These are phyloP conservation scores for Drosophila novamexicana DNA, from an alignment of 1,140 invertebrate species.

Conservation along the genomic window DNA sequence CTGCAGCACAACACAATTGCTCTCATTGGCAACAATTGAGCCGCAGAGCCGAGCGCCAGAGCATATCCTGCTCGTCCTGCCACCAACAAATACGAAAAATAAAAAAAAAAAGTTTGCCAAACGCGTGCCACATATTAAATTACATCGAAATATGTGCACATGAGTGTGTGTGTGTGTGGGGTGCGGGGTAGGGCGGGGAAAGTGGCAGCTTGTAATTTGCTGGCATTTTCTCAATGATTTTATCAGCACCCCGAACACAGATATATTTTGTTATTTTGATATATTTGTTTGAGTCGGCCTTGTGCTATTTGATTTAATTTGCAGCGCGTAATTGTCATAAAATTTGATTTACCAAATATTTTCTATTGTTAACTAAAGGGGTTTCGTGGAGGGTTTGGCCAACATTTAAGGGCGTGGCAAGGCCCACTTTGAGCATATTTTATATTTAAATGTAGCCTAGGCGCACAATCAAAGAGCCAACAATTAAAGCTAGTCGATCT, in stretches of 20 bases:
- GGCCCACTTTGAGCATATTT: background rate
- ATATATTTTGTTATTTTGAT: constrained; percentile 68
- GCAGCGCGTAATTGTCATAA: constrained; percentile 58
- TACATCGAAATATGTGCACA: constrained; percentile 79
- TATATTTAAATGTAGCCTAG: background rate
- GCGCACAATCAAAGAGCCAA: background rate
- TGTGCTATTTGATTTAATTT: constrained; percentile 74
- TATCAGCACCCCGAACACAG: constrained; percentile 35
- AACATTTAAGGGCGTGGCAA: constrained; percentile 14
- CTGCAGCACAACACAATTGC: constrained; percentile 64
- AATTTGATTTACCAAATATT: constrained; percentile 54
- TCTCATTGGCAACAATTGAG: constrained; percentile 81
- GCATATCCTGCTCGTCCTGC: constrained; percentile 50
- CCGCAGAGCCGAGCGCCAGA: constrained; percentile 29
- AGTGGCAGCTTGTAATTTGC: constrained; percentile 75
- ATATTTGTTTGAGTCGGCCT: constrained; percentile 59
- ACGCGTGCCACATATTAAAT: constrained; percentile 82
- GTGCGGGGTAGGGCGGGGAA: background rate
- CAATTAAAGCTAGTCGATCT: background rate
- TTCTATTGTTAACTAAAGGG: constrained; percentile 3
- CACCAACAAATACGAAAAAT: constrained; percentile 24
- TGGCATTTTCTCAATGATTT: constrained; percentile 71
- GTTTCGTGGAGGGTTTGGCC: background rate
- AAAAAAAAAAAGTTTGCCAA: constrained; percentile 58
- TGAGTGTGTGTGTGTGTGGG: constrained; percentile 30